Percentiles rank a stretch among this genome's conserved stretches.
Evolutionary conservation across 2,888 invertebrate genomes (phyloP).

Genomic region (Aquatica leii): DNA sequence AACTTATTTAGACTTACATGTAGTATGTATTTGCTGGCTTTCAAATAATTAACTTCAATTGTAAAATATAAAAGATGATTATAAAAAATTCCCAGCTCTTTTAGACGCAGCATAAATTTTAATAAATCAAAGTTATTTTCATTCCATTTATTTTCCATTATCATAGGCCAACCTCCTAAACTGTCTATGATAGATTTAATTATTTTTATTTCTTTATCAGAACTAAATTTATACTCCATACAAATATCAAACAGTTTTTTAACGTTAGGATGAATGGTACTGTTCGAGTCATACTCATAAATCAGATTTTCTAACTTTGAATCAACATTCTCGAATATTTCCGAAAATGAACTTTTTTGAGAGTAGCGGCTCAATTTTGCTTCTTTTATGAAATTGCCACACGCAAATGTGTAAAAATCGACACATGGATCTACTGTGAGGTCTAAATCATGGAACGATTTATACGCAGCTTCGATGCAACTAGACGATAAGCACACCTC

Average conservation of each 20-base stretch:
- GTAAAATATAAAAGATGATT: slow-evolving; percentile 75
- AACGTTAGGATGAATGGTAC: no score
- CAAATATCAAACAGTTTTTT: slow-evolving; percentile 62
- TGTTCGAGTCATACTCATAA: no score
- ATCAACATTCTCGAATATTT: no score
- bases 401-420: slow-evolving; percentile 82
- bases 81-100: slow-evolving; percentile 81
- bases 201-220: slow-evolving; percentile 74
- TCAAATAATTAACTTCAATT: slow-evolving; percentile 13
- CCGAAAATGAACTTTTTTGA: no score
- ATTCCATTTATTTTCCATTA: slow-evolving; percentile 80
- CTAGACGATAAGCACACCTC: slow-evolving; percentile 80
- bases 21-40: no score
- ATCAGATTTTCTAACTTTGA: no score
- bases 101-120: slow-evolving; percentile 81
- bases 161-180: slow-evolving; percentile 86
- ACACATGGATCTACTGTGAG: slow-evolving; percentile 77
- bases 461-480: slow-evolving; percentile 83
- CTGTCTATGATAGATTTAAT: slow-evolving; percentile 71
- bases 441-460: slow-evolving; percentile 76
- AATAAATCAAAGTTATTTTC: slow-evolving; percentile 80
- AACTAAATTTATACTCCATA: no score
- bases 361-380: no score
- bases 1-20: no score
- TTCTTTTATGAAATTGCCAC: slow-evolving; percentile 68